phyloP scores from a whole-genome alignment of 2,888 invertebrate species.

The Peribatodes rhomboidaria region DNA sequence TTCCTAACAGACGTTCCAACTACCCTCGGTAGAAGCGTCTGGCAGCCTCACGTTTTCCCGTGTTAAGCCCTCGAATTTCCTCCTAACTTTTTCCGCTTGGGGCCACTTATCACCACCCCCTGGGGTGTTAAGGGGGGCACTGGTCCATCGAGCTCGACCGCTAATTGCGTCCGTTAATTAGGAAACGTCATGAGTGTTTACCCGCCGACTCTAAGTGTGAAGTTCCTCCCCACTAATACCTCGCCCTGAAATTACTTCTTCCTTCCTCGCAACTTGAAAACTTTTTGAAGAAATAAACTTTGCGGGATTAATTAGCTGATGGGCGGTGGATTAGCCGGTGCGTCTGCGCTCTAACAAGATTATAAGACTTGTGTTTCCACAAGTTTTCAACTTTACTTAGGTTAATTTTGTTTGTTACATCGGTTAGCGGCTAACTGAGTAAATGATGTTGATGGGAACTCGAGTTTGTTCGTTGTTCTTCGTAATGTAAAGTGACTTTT shows the following conservation, averaged over 20 bases:
- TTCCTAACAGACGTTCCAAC: conserved; percentile 35
- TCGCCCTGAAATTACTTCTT: conserved; percentile 84
- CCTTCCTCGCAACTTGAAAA: conserved; percentile 82
- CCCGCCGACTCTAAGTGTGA: conserved; percentile 84
- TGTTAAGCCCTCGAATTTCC: conserved; percentile 80
- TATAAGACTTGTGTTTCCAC: conserved; percentile 83
- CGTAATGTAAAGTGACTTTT: conserved; percentile 33
- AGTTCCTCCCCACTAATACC: conserved; percentile 81
- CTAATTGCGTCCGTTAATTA: conserved; percentile 87
- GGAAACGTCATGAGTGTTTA: conserved; percentile 87
- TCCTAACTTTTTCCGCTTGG: conserved; percentile 80
- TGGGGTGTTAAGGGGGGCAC: conserved; percentile 34
- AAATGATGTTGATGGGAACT: conserved; percentile 45
- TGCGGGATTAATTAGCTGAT: conserved; percentile 85
- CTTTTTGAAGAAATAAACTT: conserved; percentile 84
- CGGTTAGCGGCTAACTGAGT: conserved; percentile 56
- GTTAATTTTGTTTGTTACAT: conserved; percentile 79
- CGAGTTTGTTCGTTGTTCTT: conserved; percentile 36
- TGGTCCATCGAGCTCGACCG: conserved; percentile 79
- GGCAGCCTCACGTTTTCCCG: conserved; percentile 64
- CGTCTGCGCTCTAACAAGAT: conserved; percentile 83
- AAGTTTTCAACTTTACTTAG: conserved; percentile 81
- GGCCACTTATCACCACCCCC: conserved; percentile 78
- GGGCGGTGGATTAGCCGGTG: conserved; percentile 80
- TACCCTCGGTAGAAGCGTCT: conserved; percentile 52